Evolutionary conservation across 2,113 vertebrate genomes (phyloP).

Genomic region (Redunca redunca): DNA sequence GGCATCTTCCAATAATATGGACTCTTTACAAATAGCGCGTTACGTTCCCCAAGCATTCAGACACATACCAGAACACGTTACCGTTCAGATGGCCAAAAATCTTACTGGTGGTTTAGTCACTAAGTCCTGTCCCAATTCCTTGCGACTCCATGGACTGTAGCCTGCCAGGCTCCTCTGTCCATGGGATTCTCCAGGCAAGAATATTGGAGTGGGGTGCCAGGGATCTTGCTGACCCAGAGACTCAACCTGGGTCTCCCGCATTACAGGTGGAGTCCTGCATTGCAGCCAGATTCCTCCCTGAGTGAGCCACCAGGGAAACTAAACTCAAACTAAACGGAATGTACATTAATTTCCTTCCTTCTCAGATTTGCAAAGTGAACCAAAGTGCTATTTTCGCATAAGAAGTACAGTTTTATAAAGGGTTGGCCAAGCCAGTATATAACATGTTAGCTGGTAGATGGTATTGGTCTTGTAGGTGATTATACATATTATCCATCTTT

Average conservation of each 20-base stretch:
- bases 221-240: not conserved
- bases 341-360: not conserved
- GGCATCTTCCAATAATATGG: not conserved
- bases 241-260: rapidly evolving
- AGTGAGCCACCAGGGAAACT: not conserved
- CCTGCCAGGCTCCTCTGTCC: not conserved
- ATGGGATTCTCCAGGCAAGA: not conserved
- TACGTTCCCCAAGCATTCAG: not conserved
- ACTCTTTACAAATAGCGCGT: too few species aligned
- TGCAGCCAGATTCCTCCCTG: not conserved
- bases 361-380: not conserved
- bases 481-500: not conserved
- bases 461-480: not conserved
- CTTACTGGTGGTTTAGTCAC: not conserved
- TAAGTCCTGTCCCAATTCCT: not conserved
- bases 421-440: not conserved
- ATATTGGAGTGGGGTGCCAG: not conserved
- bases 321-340: not conserved
- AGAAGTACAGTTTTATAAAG: not conserved
- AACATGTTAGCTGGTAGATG: not conserved
- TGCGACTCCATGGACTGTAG: not conserved
- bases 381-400: not conserved
- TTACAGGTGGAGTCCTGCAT: not conserved
- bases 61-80: not conserved
- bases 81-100: not conserved